A percentile compares a stretch with the other conserved stretches of the same genome.
These are phyloP conservation scores for human (Homo sapiens) DNA, from an alignment of 2,113 vertebrate genomes.

Conservation along the genomic window DNA sequence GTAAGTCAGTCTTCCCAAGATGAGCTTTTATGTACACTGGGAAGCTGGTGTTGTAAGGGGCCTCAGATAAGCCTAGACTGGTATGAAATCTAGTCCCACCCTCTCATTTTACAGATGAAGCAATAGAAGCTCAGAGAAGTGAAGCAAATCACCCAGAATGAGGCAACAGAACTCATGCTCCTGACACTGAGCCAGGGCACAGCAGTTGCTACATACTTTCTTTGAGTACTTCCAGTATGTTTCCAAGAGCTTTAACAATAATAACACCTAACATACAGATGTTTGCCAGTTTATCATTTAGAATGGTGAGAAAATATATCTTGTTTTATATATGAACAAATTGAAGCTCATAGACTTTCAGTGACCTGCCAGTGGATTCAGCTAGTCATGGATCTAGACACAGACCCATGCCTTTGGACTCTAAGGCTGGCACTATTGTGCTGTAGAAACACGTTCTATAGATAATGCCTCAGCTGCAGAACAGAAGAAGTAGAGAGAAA, in stretches of 20 bases:
- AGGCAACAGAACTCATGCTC: background rate
- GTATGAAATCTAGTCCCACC: background rate
- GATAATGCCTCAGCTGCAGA: background rate
- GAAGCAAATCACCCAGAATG: background rate
- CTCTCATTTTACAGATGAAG: background rate
- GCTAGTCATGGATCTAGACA: background rate
- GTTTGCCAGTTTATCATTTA: background rate
- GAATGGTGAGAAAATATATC: background rate
- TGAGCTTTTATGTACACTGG: background rate
- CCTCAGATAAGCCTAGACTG: background rate
- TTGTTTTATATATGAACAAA: background rate
- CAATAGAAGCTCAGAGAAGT: background rate
- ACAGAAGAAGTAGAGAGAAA: background rate
- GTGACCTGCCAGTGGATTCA: background rate
- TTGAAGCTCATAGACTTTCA: background rate
- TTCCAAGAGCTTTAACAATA: slow-evolving; percentile 17
- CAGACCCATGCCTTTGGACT: background rate
- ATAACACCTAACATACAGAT: background rate
- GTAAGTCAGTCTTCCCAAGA: background rate
- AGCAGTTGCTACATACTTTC: background rate
- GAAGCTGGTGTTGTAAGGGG: background rate
- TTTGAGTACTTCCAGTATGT: background rate
- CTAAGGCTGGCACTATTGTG: background rate
- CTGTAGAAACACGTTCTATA: background rate
- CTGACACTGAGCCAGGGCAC: background rate